Percentiles rank a stretch among this genome's conserved stretches.
phyloP scores from a whole-genome alignment of 2,797 vertebrate genomes.

The Eutrigla gurnardus region DNA sequence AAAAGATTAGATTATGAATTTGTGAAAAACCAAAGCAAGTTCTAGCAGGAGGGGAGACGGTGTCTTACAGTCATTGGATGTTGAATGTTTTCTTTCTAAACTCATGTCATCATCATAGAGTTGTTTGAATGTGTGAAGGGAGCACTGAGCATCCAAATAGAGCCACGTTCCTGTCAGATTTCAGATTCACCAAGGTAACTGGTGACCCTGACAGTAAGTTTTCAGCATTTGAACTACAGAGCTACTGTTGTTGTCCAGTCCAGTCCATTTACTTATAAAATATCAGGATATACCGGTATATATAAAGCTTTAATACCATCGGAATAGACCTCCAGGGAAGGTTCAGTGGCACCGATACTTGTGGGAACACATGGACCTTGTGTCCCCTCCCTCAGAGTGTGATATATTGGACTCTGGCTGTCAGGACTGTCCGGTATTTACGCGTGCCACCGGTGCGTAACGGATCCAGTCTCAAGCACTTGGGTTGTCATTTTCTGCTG shows the following conservation, averaged over 20 bases:
- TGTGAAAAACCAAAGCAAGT: too few species aligned
- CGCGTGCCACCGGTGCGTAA: neutral
- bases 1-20: too few species aligned
- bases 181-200: neutral
- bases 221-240: neutral
- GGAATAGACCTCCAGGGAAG: neutral
- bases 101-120: neutral
- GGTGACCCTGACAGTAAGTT: neutral
- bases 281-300: neutral
- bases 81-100: neutral
- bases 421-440: neutral
- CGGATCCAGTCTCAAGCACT: neutral
- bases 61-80: too few species aligned
- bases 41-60: too few species aligned
- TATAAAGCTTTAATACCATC: too few species aligned
- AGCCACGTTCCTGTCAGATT: neutral
- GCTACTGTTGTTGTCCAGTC: neutral
- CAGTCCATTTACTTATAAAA: neutral
- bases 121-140: neutral
- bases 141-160: neutral
- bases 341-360: neutral
- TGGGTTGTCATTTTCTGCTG: neutral
- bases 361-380: neutral
- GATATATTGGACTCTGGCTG: constrained; percentile 5
- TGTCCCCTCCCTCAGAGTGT: neutral